Base-by-base conservation (phyloP, 1,140 invertebrate genomes). In the Anastrepha obliqua region DNA sequence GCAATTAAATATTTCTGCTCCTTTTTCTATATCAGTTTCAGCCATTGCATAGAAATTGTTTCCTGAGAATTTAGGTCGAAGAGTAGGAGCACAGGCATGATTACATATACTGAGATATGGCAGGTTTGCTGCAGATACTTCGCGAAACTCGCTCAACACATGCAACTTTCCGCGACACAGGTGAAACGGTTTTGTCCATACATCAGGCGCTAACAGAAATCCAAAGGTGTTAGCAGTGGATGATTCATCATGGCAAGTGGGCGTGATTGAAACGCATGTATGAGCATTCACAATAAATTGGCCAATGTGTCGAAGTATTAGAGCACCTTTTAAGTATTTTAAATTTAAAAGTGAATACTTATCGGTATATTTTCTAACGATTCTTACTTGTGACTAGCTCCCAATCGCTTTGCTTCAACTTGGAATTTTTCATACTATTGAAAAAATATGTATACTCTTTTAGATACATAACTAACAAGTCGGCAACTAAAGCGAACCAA, bases 1-100 rank as follows among this genome's bases (percentile, higher is more conserved):
- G 62, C 91, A 92, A 11, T 92, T 92, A 51, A 89, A 90, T 29
- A 92, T 91, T 70, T 92, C 91, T 29, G 89, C 89, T 13, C 88
- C 88, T 0, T 67, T 13, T 3, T 15, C 17, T 0, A 92, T 88
- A 2, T 88, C 3, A 2, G 9, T 58, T 3, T 20, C 20, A 0
- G 91, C 89, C 86, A 86, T 90, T 58, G 88, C 89, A n/a, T 85
- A 87, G 0, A 90, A 88, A 39, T 47, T 78, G 6, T 89, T 86
- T 0, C 91, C 91, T 51, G 91, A 90, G 55, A 90, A 91, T 62
- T 88, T 87, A 7, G 88, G 89, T 8, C 86, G 78, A 29, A 92
- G 88, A 0, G 88, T 89, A 17, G 90, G 88, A 0, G 42, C 64
- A 87, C 91, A 92, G 58, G 90, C 29, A 85, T 92, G 91, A 87